Evolutionary conservation across 2,797 vertebrate genomes (phyloP).

Genomic region (Hemibagrus guttatus): DNA sequence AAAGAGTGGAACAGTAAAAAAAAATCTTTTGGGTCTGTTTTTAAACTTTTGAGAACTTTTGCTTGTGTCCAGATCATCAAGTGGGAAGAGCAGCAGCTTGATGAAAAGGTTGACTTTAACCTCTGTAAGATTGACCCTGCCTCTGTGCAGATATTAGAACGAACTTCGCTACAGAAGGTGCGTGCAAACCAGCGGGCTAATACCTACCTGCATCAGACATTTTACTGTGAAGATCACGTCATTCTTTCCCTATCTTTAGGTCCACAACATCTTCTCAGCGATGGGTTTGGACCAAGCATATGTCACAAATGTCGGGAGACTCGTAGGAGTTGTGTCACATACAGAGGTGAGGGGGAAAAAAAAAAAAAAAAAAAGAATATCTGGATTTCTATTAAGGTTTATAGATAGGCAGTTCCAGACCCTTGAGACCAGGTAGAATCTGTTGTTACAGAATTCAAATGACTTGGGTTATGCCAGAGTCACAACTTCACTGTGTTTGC

Average conservation of each 20-base stretch:
- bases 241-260: background rate
- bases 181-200: background rate
- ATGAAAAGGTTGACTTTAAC: constrained; percentile 88
- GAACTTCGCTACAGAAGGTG: constrained; percentile 92
- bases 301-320: constrained; percentile 30
- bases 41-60: background rate
- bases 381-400: background rate
- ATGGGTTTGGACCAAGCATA: constrained; percentile 28
- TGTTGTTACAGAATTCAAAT: background rate
- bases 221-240: background rate
- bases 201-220: too few species aligned
- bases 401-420: background rate
- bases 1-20: background rate
- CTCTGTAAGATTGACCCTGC: constrained; percentile 92
- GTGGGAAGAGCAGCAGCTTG: constrained; percentile 91
- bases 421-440: background rate
- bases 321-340: constrained; percentile 26
- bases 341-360: constrained; percentile 35
- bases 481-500: background rate
- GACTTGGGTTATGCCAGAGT: background rate
- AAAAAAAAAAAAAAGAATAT: too few species aligned
- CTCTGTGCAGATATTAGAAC: constrained; percentile 91
- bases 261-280: constrained; percentile 12
- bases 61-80: constrained; percentile 77
- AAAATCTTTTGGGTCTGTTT: background rate